These are phyloP conservation scores for Coptodon rendalli DNA, from an alignment of 2,113 vertebrate genomes.

Conservation along the genomic window DNA sequence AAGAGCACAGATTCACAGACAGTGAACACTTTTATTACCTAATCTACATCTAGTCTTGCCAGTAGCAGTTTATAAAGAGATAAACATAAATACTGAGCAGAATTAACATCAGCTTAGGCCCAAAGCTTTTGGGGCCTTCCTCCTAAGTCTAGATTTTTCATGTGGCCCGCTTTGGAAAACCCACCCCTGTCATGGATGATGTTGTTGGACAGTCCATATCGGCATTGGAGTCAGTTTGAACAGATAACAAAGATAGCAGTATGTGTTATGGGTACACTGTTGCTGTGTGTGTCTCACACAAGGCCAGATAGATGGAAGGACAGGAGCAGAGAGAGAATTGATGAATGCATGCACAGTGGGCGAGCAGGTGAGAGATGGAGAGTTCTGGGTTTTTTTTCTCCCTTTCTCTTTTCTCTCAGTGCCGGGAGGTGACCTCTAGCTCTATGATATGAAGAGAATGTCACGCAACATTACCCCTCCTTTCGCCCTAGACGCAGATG, in stretches of 20 bases:
- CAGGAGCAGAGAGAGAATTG: constrained; percentile 1
- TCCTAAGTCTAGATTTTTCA: background rate
- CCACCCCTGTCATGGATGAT: background rate
- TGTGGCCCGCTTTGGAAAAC: background rate
- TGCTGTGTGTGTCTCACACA: background rate
- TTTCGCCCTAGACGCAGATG: constrained; percentile 40
- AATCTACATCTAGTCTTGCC: background rate
- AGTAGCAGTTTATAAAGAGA: background rate
- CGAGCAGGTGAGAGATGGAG: constrained; percentile 48
- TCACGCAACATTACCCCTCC: constrained; percentile 63
- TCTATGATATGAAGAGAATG: constrained; percentile 66
- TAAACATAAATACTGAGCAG: background rate
- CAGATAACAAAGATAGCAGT: background rate
- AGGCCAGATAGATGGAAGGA: constrained; percentile 17
- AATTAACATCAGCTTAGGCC: accelerated
- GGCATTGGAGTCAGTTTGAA: background rate
- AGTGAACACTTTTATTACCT: background rate
- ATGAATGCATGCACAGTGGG: constrained; percentile 43
- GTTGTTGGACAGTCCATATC: background rate
- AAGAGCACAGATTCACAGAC: background rate
- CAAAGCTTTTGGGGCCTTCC: background rate
- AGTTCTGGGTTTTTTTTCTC: constrained; percentile 22
- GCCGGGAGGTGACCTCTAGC: constrained; percentile 64
- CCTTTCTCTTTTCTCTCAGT: background rate
- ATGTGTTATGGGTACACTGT: background rate